Base-by-base conservation (phyloP, 1,140 invertebrate genomes). In the Cherax quadricarinatus region DNA sequence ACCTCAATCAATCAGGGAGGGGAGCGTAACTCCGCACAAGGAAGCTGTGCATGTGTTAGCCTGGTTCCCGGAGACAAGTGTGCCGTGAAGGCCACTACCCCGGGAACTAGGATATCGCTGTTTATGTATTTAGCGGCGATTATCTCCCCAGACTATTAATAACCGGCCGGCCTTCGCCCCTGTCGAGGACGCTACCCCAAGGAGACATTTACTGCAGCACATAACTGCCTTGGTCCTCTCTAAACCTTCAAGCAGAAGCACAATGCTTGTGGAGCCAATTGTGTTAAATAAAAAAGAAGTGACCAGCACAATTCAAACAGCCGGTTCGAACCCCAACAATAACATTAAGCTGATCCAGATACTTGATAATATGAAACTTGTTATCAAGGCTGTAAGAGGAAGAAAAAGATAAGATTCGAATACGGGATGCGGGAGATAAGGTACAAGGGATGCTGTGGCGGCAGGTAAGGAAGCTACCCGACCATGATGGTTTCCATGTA, bases 351-450 rank as follows among this genome's bases (percentile, higher is more conserved):
- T 75, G 12, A 1, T 5, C 5, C 6, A 24, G 70, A n/a, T n/a
- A 75, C 9, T 75, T 21, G n/a, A 24, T 24, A 75, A 75, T 75
- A 30, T 75, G 14, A 75, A 75, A 75, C 70, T 75, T 7, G 70
- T 75, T 75, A 75, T 75, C 70, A 21, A n/a, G 70, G 18, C 5
- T 75, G n/a, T 75, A 30, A 24, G 70, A 30, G 70, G 66, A 18
- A 10, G 70, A 6, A 2, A 30, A n/a, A 9, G 24, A 75, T 70
- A 70, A 70, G 30, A 41, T 41, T 41, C 7, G 70, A 24, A n/a
- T 30, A n/a, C 24, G 70, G 24, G 70, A 75, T 75, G 70, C 70
- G 70, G 70, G 70, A 75, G 70, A 75, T 75, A 75, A 75, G n/a
- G 18, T 24, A n/a, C 5, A 21, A n/a, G 70, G 70, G 10, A 18